Base-by-base conservation (phyloP, 2,888 invertebrate species). In the Apodemia duryi region DNA sequence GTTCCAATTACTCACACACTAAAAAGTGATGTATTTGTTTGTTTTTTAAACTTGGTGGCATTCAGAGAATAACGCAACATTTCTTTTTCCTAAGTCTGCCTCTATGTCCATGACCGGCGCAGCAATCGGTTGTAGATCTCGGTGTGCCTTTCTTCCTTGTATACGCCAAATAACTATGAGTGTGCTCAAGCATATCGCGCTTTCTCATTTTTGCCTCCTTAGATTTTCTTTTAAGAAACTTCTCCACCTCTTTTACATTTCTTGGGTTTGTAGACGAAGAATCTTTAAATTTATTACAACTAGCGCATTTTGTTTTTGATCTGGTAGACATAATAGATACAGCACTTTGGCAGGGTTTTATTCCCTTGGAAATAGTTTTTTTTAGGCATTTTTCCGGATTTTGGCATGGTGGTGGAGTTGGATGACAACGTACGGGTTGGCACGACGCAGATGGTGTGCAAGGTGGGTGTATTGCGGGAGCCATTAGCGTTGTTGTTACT, bases 361-460 rank as follows among this genome's bases (percentile, higher is more conserved):
- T 67, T 41, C 80, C 79, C 68, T 85, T 88, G 21, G 80, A 81
- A 29, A 68, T 82, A 2, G 85, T 84, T 73, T 67, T 83, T 65
- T 67, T 78, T 13, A 91, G 73, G 68, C 91, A 91, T 80, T 75
- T 79, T 73, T 86, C 85, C 21, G 91, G 91, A 63, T 81, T 79
- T 62, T 75, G 28, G 69, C 91, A 91, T 4, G 84, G 83, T 1
- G 90, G 88, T 11, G 83, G 82, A 6, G 81, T 76, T 13, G 88
- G 91, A 61, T 91, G 89, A 71, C 91, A 91, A 66, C 88, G 82
- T 51, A 81, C 66, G 1, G 85, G 84, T 35, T 76, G 72, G 75
- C 91, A 90, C 1, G 89, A 86, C 41, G 90, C 80, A 6, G 82
- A 75, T 3, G 90, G 89, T 28, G 85, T 86, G 74, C 91, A 91